Evolutionary conservation across 2,888 invertebrate genomes (phyloP), one percentile per base, ranked within the genome.

Genomic region (Agriopis aurantiaria): DNA sequence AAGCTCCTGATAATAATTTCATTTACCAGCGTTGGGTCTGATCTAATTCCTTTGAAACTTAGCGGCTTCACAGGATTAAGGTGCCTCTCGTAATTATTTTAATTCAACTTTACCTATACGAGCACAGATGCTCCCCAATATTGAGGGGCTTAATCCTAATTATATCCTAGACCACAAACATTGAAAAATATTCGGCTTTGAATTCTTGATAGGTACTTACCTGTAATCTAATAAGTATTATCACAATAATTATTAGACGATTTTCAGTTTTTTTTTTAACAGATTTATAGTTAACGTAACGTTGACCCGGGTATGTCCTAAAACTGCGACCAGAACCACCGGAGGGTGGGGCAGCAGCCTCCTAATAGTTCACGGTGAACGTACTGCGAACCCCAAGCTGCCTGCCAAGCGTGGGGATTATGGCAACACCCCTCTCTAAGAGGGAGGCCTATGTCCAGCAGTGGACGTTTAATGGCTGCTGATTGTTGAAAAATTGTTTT

Each of bases 21-120:
- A 74, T 73, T 76, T 71, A 48, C 53, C 69, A 65, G 63, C 59
- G 58, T 53, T 62, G 73, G 74, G 73, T 72, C 65, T 59, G 70
- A 52, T 70, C 65, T 73, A 76, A 76, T 76, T 73, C 73, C 63
- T 63, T 65, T 72, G 65, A 73, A 72, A 73, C 68, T 73, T 65
- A 70, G 71, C 65, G 65, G 74, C 72, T 75, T 71, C 67, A 63
- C 43, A 63, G 76, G 70, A 71, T 74, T 74, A 74, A 43, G 58
- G 63, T 41, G 65, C 72, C 64, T 64, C 45, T 74, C 60, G 69
- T 74, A 76, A 76, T 74, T 67, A 71, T 76, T 74, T 72, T 68
- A 72, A 74, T 69, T 64, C 58, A 69, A 72, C 58, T 67, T 63
- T 61, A 62, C 51, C 48, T 60, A 61, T 56, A 67, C 65, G 67